Evolutionary conservation across 2,797 vertebrate genomes (phyloP).

Genomic region (Neosilurus mollespiculum): DNA sequence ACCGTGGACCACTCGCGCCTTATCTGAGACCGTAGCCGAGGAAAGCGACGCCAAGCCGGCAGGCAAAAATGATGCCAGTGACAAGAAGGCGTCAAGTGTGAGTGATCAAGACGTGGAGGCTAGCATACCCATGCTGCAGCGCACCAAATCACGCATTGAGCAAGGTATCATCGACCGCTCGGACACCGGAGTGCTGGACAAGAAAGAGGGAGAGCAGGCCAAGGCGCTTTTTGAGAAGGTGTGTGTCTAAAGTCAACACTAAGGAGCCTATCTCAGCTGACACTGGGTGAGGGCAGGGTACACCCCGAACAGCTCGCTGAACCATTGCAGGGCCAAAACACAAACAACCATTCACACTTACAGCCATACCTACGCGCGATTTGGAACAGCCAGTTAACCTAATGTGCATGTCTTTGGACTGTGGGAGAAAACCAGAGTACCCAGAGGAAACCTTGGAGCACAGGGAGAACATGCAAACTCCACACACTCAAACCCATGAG

Average conservation of each 20-base stretch:
- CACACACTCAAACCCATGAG: too few species aligned
- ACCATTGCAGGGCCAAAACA: too few species aligned
- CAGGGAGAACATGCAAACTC: too few species aligned
- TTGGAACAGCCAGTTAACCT: too few species aligned
- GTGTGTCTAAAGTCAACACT: constrained; percentile 44
- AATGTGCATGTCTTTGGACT: too few species aligned
- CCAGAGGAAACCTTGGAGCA: too few species aligned
- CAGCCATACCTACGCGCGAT: too few species aligned
- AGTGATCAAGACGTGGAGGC: constrained; percentile 93
- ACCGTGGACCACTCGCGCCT: constrained; percentile 93
- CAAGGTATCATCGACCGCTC: constrained; percentile 95
- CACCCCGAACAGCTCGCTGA: too few species aligned
- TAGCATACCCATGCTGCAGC: constrained; percentile 94
- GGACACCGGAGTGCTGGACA: constrained; percentile 93
- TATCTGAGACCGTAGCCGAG: constrained; percentile 96
- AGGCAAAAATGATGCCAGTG: constrained; percentile 86
- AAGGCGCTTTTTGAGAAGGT: constrained; percentile 97
- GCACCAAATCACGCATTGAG: constrained; percentile 91
- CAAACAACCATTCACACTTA: too few species aligned
- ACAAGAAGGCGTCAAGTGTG: constrained; percentile 78
- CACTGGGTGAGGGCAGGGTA: too few species aligned
- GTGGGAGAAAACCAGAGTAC: too few species aligned
- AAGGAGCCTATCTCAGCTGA: background rate
- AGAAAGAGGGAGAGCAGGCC: constrained; percentile 98
- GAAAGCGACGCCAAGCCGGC: constrained; percentile 91